A percentile compares a stretch with the other conserved stretches of the same genome.
Evolutionary conservation across 2,888 invertebrate species (phyloP).

Genomic region (Poecilobothrus nobilitatus): DNA sequence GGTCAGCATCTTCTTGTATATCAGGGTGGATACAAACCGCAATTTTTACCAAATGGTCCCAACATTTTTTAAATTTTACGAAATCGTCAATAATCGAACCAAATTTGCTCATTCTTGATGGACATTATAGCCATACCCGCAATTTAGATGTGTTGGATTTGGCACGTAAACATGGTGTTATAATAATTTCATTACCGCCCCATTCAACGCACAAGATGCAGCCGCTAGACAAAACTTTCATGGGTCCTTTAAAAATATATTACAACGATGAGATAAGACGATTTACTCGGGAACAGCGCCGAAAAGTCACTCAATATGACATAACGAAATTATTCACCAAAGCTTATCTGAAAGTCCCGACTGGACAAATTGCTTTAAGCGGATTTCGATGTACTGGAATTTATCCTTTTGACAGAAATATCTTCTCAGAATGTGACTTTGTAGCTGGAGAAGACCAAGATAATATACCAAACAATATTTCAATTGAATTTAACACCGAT

Average conservation of each 20-base stretch:
- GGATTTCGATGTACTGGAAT: too few relatives aligned
- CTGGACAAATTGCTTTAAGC: background rate
- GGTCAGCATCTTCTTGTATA: too few relatives aligned
- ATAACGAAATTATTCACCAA: slow-evolving; percentile 18
- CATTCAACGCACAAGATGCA: slow-evolving; percentile 19
- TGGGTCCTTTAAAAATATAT: slow-evolving; percentile 22
- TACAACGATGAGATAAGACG: slow-evolving; percentile 18
- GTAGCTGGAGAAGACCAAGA: too few relatives aligned
- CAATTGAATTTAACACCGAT: too few relatives aligned
- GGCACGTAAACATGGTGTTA: slow-evolving; percentile 17
- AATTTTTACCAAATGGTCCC: background rate
- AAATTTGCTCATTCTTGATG: slow-evolving; percentile 21
- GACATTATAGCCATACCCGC: slow-evolving; percentile 23
- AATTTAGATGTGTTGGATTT: slow-evolving; percentile 21
- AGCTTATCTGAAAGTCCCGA: slow-evolving; percentile 20
- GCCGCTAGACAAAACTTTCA: slow-evolving; percentile 21
- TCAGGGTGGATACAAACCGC: slow-evolving; percentile 8
- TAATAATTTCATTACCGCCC: slow-evolving; percentile 22
- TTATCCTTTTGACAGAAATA: too few relatives aligned
- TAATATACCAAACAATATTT: too few relatives aligned
- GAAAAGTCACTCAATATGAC: too few relatives aligned
- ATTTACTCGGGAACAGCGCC: slow-evolving; percentile 16
- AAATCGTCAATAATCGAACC: slow-evolving; percentile 19
- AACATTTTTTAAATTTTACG: slow-evolving; percentile 10
- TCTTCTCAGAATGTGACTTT: too few relatives aligned